Evolutionary conservation across 2,888 invertebrate genomes (phyloP).

Genomic region (Fragum sueziense): DNA sequence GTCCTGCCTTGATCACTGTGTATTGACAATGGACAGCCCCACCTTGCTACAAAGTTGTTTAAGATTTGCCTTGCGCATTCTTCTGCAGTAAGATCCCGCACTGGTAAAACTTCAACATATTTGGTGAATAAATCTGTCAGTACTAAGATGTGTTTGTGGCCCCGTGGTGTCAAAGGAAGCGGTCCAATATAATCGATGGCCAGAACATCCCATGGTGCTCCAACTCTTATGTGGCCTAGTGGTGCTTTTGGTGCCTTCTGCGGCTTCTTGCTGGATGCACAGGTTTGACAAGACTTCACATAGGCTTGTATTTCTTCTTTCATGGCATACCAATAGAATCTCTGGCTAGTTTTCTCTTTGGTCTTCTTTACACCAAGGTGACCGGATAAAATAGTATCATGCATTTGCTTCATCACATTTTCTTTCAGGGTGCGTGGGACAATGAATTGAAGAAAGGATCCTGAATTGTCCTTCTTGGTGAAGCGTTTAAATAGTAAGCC

Average conservation of each 20-base stretch:
- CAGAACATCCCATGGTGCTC: conserved; percentile 80
- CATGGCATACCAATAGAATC: conserved; percentile 12
- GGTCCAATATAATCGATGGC: conserved; percentile 44
- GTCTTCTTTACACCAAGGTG: conserved; percentile 7
- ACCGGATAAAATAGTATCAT: neutral
- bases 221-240: conserved; percentile 90
- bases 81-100: conserved; percentile 43
- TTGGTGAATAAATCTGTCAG: conserved; percentile 49
- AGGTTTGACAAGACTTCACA: neutral
- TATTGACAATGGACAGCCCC: conserved; percentile 29
- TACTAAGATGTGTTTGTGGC: conserved; percentile 38
- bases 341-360: neutral
- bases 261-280: neutral
- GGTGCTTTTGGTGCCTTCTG: conserved; percentile 6
- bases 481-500: neutral
- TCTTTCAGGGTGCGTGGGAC: neutral
- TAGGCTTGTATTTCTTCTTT: neutral
- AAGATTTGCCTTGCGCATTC: conserved; percentile 27
- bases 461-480: neutral
- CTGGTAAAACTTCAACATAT: conserved; percentile 36
- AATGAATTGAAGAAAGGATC: neutral
- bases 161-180: conserved; percentile 38
- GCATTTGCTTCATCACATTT: neutral
- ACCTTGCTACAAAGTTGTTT: conserved; percentile 36
- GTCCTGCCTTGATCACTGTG: conserved; percentile 42